These are phyloP conservation scores for Horisme vitalbata DNA, from an alignment of 2,888 invertebrate species.

Conservation along the genomic window DNA sequence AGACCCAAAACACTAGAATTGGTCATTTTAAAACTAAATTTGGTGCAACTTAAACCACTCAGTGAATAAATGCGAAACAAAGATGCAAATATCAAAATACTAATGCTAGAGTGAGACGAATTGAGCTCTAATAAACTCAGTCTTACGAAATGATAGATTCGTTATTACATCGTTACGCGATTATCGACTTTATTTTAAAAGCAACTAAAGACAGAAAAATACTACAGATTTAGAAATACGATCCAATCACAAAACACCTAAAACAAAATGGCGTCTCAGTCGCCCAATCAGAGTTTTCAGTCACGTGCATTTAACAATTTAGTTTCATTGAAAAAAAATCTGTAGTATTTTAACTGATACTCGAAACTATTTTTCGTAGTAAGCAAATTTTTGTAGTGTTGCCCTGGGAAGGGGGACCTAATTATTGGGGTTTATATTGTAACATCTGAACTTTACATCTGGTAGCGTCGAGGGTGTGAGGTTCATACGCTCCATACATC, in stretches of 20 bases:
- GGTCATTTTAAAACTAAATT: slow-evolving; percentile 14
- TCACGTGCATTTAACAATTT: too few species aligned
- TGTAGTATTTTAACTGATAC: too few species aligned
- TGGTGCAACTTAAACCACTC: slow-evolving; percentile 37
- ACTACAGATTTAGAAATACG: background rate
- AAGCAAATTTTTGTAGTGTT: too few species aligned
- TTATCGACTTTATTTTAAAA: slow-evolving; percentile 2
- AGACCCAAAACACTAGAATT: background rate
- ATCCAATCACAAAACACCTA: background rate
- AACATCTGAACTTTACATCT: too few species aligned
- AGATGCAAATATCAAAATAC: slow-evolving; percentile 8
- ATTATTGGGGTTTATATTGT: too few species aligned
- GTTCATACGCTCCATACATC: too few species aligned
- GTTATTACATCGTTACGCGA: slow-evolving; percentile 6
- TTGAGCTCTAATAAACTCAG: slow-evolving; percentile 13
- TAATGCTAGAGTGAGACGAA: background rate
- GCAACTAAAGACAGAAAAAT: slow-evolving; percentile 1
- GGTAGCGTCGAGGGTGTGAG: too few species aligned
- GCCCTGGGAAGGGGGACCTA: too few species aligned
- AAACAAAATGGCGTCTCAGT: slow-evolving; percentile 8
- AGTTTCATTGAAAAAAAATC: too few species aligned
- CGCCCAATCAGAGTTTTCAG: background rate
- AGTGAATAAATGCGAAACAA: slow-evolving; percentile 11
- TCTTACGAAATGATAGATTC: slow-evolving; percentile 28
- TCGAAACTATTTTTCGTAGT: too few species aligned